These are phyloP conservation scores for Chionomys nivalis DNA, from an alignment of 2,113 vertebrate genomes.

Conservation along the genomic window DNA sequence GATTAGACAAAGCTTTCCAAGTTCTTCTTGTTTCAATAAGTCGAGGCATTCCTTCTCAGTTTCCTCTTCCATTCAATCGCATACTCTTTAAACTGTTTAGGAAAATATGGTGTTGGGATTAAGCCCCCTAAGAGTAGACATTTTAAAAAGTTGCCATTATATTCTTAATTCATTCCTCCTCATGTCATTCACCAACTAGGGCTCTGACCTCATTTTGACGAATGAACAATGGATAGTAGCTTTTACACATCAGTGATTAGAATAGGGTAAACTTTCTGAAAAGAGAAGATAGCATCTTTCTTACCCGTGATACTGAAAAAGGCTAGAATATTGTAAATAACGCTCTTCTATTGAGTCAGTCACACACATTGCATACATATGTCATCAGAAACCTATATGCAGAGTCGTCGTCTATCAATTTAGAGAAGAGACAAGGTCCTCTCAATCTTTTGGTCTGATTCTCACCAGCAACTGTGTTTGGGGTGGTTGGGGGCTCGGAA, in stretches of 20 bases:
- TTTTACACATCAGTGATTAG: slow-evolving; percentile 43
- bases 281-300: slow-evolving; percentile 18
- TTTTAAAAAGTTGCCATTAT: not conserved
- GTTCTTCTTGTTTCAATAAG: not conserved
- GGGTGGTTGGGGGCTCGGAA: not conserved
- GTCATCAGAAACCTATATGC: slow-evolving; percentile 3
- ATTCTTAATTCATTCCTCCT: not conserved
- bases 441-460: not conserved
- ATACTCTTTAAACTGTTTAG: not conserved
- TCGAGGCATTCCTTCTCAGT: not conserved
- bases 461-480: not conserved
- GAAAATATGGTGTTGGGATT: not conserved
- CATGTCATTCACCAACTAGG: not conserved
- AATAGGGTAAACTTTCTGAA: not conserved
- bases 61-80: not conserved
- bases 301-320: slow-evolving; percentile 31
- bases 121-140: not conserved
- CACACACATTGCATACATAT: not conserved
- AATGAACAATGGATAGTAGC: not conserved
- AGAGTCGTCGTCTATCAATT: not conserved
- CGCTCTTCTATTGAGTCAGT: not conserved
- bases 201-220: slow-evolving; percentile 23
- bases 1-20: slow-evolving; percentile 4
- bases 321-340: slow-evolving; percentile 5
- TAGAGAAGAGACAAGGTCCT: not conserved